phyloP scores from a whole-genome alignment of 2,888 invertebrate genomes.

The Apoda limacodes region DNA sequence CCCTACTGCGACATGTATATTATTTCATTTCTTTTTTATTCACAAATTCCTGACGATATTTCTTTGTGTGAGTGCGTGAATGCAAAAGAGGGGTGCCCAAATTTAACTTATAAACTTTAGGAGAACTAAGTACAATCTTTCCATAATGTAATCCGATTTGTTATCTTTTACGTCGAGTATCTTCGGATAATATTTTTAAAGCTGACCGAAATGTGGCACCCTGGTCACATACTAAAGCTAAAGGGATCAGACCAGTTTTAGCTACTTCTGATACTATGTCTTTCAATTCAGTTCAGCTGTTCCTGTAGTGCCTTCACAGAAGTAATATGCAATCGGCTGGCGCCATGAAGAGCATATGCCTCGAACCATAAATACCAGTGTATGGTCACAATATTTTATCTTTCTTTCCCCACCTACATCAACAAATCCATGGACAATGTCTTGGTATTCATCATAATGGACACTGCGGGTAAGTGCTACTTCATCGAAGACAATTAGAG shows the following conservation, averaged over 20 bases:
- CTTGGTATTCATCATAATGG: conserved; percentile 8
- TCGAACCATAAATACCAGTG: conserved; percentile 20
- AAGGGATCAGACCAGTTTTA: conserved; percentile 16
- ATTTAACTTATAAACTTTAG: too few species aligned
- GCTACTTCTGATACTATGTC: conserved; percentile 13
- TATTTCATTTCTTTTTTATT: too few species aligned
- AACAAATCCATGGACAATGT: conserved; percentile 13
- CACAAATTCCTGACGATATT: too few species aligned
- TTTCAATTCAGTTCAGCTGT: conserved; percentile 16
- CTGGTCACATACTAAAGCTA: conserved; percentile 21
- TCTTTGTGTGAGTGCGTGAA: too few species aligned
- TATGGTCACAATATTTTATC: conserved; percentile 16
- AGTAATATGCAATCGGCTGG: conserved; percentile 19
- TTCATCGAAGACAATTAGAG: conserved; percentile 15
- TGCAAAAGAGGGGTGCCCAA: too few species aligned
- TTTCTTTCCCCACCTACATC: conserved; percentile 14
- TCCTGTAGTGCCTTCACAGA: conserved; percentile 21
- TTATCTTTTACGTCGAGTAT: conserved; percentile 9
- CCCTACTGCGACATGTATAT: too few species aligned
- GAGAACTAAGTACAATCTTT: too few species aligned
- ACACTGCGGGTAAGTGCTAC: conserved; percentile 11
- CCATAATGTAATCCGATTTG: too few species aligned
- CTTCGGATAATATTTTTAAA: conserved; percentile 11
- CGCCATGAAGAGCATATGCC: conserved; percentile 18
- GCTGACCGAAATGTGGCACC: conserved; percentile 20